These are phyloP conservation scores for Mythimna loreyi DNA, from an alignment of 2,888 invertebrate genomes.

Conservation along the genomic window DNA sequence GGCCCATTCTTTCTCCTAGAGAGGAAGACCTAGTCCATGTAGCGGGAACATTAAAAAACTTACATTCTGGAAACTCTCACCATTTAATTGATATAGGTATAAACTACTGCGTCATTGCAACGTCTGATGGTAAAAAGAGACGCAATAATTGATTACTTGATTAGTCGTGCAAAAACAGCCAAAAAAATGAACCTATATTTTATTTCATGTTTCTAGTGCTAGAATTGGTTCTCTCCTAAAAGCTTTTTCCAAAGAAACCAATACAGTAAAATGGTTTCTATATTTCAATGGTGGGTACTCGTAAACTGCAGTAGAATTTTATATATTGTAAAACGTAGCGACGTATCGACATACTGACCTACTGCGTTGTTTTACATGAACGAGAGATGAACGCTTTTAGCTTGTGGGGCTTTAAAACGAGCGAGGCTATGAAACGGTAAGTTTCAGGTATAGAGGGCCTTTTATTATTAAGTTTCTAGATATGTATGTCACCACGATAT, in stretches of 20 bases:
- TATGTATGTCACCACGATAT: too few relatives aligned
- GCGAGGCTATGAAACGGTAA: too few relatives aligned
- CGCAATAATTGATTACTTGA: too few relatives aligned
- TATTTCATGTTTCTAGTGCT: slow-evolving; percentile 9
- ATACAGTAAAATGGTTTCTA: slow-evolving; percentile 25
- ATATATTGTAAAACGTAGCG: slow-evolving; percentile 4
- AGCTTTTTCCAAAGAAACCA: slow-evolving; percentile 13
- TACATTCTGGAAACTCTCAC: too few relatives aligned
- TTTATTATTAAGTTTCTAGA: too few relatives aligned
- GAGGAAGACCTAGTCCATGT: too few relatives aligned
- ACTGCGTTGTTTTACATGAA: slow-evolving; percentile 33
- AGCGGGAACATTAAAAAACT: too few relatives aligned
- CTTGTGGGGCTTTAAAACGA: slow-evolving; percentile 5
- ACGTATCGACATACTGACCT: slow-evolving; percentile 38
- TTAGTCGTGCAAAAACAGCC: not conserved
- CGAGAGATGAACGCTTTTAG: slow-evolving; percentile 20
- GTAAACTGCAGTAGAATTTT: not conserved
- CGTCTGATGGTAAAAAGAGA: too few relatives aligned
- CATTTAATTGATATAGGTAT: too few relatives aligned
- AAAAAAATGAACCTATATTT: not conserved
- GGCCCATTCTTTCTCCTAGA: too few relatives aligned
- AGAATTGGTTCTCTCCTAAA: slow-evolving; percentile 10
- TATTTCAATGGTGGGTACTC: not conserved
- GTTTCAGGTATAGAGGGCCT: too few relatives aligned
- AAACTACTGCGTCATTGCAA: too few relatives aligned